phyloP scores from a whole-genome alignment of 2,113 vertebrate genomes.

The Hoplias malabaricus region DNA sequence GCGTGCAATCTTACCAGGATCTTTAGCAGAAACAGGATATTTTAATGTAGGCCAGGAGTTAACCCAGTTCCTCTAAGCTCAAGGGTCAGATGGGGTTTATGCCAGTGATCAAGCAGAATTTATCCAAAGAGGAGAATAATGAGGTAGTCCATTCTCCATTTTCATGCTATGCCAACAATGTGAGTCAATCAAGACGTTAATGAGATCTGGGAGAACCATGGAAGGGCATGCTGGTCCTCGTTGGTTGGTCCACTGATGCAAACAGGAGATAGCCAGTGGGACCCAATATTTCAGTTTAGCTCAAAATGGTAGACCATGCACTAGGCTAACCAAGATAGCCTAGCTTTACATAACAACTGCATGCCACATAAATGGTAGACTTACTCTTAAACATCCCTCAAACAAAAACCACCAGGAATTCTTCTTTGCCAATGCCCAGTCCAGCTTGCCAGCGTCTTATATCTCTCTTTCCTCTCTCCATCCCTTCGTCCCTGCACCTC shows the following conservation, averaged over 20 bases:
- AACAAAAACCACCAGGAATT: not conserved
- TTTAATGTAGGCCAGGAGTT: slow-evolving; percentile 37
- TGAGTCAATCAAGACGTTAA: not conserved
- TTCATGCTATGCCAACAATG: not conserved
- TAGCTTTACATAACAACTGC: not conserved
- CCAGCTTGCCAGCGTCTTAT: slow-evolving; percentile 34
- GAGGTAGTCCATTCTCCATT: not conserved
- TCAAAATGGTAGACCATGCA: not conserved
- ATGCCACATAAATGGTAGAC: not conserved
- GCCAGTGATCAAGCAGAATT: slow-evolving; percentile 13
- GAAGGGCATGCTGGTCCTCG: not conserved
- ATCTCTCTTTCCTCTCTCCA: slow-evolving; percentile 39
- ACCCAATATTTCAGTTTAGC: not conserved
- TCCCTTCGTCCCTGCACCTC: slow-evolving; percentile 36
- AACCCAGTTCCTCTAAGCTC: slow-evolving; percentile 20
- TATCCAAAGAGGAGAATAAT: not conserved
- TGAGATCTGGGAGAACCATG: too few species aligned
- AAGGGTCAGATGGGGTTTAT: slow-evolving; percentile 39
- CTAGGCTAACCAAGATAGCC: not conserved
- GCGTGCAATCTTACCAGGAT: slow-evolving; percentile 43
- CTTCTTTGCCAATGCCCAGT: slow-evolving; percentile 36
- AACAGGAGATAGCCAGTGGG: not conserved
- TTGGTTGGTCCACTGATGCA: not conserved
- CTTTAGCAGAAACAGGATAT: slow-evolving; percentile 49
- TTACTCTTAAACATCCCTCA: not conserved